Base-by-base conservation (phyloP, 2,113 vertebrate genomes). In the Oreochromis tanganicae region DNA sequence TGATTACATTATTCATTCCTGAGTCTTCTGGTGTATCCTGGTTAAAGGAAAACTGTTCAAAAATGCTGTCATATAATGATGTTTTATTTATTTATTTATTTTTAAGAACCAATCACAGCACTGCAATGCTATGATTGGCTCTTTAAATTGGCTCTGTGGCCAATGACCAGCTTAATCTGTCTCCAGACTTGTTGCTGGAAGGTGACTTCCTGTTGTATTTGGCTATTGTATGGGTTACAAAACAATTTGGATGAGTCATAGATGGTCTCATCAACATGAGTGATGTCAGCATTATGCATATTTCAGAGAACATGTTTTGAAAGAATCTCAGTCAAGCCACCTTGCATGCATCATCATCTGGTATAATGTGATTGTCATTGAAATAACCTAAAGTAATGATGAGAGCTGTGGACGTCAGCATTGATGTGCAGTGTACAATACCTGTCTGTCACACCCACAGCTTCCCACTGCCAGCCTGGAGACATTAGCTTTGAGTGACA, bases 181-280 rank as follows among this genome's bases (percentile, higher is more conserved):
- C 57, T 32, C 21, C 19, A n/a, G 63, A 94, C 89, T 88, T 95
- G 94, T 93, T 95, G 95, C 94, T 94, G 84, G 86, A 90, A 87
- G 87, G 80, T 81, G 78, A 59, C 82, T 88, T 86, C 17, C 43
- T 63, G 7, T 81, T 32, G 48, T n/a, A 24, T 90, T 81, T 61
- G 43, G 17, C 80, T 54, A 81, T 87, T 88, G 43, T 78, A 27
- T 84, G 32, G 9, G 83, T 88, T 91, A 48, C 48, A 75, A 90
- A 89, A 91, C 54, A 82, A 82, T 52, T 71, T 9, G 24, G 80
- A 85, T 93, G 91, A 94, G 73, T 91, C 93, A 93, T 80, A 38
- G 80, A 81, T 86, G 63, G 61, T 85, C 27, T 87, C 75, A 85
- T 87, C 34, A 36, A 63, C 59, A 52, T 14, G 19, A 41, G 71